These are phyloP conservation scores for Fukomys damarensis DNA, from an alignment of 2,113 vertebrate genomes.

Conservation along the genomic window DNA sequence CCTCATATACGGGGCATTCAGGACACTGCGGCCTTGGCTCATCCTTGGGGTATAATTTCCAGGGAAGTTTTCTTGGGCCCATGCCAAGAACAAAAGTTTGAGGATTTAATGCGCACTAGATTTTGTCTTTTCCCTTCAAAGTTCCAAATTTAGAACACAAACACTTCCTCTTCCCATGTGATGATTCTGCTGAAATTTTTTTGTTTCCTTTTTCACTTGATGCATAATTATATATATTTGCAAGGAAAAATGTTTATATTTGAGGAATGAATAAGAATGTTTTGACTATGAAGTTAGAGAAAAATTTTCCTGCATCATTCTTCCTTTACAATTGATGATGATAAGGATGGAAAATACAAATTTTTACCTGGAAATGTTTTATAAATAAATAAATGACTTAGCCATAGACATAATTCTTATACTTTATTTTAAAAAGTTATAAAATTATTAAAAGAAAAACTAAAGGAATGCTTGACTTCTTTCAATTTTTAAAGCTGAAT, in stretches of 20 bases:
- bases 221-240: background rate
- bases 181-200: background rate
- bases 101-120: background rate
- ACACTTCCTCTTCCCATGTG: background rate
- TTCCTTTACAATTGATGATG: background rate
- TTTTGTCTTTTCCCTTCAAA: background rate
- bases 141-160: too few species aligned
- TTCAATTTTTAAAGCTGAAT: too few species aligned
- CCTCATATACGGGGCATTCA: too few species aligned
- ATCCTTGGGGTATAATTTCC: background rate
- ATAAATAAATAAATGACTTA: background rate
- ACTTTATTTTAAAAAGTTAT: too few species aligned
- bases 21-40: background rate
- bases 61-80: background rate
- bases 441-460: too few species aligned
- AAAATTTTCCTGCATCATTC: background rate
- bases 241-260: background rate
- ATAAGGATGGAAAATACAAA: background rate
- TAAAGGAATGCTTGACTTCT: too few species aligned
- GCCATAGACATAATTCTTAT: too few species aligned
- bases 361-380: background rate
- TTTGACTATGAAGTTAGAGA: background rate
- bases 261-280: fast-evolving
- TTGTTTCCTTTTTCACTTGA: background rate
- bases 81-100: background rate